A percentile compares a stretch with the other conserved stretches of the same genome.
Conservation (phyloP, 2,888 invertebrate genomes). For the Orthosia gothica region DNA sequence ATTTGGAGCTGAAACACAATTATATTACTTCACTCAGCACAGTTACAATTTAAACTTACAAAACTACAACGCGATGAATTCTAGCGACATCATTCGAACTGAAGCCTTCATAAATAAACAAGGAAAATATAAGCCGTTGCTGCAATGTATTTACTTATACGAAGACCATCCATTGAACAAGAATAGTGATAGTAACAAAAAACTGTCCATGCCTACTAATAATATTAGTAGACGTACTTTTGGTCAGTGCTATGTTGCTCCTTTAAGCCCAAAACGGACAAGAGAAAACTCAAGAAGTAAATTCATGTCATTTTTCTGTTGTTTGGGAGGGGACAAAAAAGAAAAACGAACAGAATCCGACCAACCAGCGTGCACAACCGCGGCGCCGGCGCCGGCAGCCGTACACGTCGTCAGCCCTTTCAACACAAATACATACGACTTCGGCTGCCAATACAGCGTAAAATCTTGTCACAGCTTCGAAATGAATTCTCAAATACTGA, state of each 20-base stretch:
- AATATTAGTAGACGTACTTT: conserved; percentile 59
- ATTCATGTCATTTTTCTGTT: conserved; percentile 68
- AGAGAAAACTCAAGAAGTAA: conserved; percentile 55
- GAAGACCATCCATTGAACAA: conserved; percentile 50
- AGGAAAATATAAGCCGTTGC: conserved; percentile 56
- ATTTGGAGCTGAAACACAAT: conserved; percentile 50
- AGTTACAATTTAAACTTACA: conserved; percentile 52
- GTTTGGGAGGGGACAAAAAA: conserved; percentile 65
- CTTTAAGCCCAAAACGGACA: conserved; percentile 53
- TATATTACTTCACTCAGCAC: conserved; percentile 61
- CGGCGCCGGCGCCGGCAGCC: conserved; percentile 26
- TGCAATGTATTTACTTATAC: conserved; percentile 61
- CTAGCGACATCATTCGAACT: conserved; percentile 45
- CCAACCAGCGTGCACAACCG: neutral
- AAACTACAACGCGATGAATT: conserved; percentile 40
- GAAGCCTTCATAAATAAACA: conserved; percentile 57
- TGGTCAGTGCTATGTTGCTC: conserved; percentile 66
- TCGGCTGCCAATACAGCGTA: conserved; percentile 75
- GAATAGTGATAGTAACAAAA: conserved; percentile 53
- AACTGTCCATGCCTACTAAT: conserved; percentile 33
- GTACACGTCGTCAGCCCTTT: conserved; percentile 56
- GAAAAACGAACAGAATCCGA: neutral
- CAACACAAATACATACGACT: conserved; percentile 65
- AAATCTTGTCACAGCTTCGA: conserved; percentile 78
- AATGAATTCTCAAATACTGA: conserved; percentile 75